Base-by-base conservation (phyloP, 92 coral and sea anemone genomes). In the Porites rus region DNA sequence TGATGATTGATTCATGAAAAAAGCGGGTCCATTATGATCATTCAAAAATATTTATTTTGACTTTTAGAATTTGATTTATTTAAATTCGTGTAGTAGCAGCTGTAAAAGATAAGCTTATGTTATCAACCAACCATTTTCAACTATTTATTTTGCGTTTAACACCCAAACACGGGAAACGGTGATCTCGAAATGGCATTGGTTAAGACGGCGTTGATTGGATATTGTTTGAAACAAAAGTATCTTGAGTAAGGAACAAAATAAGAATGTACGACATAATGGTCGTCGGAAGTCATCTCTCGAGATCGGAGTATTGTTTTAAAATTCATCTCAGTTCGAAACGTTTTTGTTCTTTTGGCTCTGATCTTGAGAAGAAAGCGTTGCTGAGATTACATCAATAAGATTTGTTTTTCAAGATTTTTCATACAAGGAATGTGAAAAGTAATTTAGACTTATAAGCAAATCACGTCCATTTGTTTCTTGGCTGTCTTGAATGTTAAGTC, bases 41-140 rank as follows among this genome's bases (percentile, higher is more conserved):
- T n/a, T 20, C 22, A 56, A 51, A 74, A 74, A 43, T 14, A 51
- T 38, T 9, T 51, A 51, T 51, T 73, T 62, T 62, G 66, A n/a
- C 77, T 50, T n/a, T 17, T 28, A n/a, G 18, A 63, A 7, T 52
- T 52, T 17, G 16, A 9, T 12, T 58, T 60, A 76, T 76, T 76
- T 9, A 58, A 58, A 58, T 76, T 25, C 10, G 59, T 12, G 43
- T 38, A 10, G n/a, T 20, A 16, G 7, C 53, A 10, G 65, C 68
- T 59, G 53, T 50, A 19, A 59, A 17, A 21, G 16, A 61, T 21
- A 38, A 38, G 46, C 46, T 38, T 59, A 17, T 58, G 22, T 21
- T 58, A 75, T 16, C 65, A 20, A 18, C 22, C 63, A 53, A 64
- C 59, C 13, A 76, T 76, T 76, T 18, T 52, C 11, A 76, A 76